Conservation (phyloP, 2,113 vertebrate genomes). For the Ivindomyrus marchei region DNA sequence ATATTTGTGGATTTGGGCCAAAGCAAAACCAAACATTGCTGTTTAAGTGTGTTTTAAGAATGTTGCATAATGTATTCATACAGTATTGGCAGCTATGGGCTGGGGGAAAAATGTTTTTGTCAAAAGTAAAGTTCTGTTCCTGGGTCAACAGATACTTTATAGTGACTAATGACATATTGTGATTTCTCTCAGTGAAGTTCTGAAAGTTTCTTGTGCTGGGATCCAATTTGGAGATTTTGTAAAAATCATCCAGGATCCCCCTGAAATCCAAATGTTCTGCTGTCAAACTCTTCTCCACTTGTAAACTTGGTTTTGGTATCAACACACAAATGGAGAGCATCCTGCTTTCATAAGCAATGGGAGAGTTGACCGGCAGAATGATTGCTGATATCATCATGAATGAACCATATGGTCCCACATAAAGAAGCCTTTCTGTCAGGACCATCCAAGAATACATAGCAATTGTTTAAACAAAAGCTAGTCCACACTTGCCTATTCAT, state of each 20-base stretch:
- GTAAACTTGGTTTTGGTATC: background rate
- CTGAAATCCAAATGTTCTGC: background rate
- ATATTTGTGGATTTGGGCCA: background rate
- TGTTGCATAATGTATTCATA: background rate
- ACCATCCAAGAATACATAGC: background rate
- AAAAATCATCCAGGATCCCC: background rate
- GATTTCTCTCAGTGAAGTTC: background rate
- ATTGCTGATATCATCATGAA: background rate
- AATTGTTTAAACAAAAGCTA: background rate
- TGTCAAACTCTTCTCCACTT: background rate
- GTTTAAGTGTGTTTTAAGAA: background rate
- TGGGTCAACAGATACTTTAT: background rate
- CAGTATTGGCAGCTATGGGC: background rate
- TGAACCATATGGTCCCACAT: background rate
- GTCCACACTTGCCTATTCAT: background rate
- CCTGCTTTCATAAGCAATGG: background rate
- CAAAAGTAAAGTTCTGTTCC: background rate
- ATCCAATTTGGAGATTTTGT: background rate
- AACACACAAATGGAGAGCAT: background rate
- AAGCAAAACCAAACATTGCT: background rate
- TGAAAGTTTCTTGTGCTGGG: background rate
- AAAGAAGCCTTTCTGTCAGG: background rate
- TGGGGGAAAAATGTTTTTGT: background rate
- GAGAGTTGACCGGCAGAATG: background rate
- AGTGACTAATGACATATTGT: too few relatives aligned